A percentile compares a stretch with the other conserved stretches of the same genome.
Evolutionary conservation across 1,140 invertebrate species (phyloP).

Genomic region (Drosophila leontia): DNA sequence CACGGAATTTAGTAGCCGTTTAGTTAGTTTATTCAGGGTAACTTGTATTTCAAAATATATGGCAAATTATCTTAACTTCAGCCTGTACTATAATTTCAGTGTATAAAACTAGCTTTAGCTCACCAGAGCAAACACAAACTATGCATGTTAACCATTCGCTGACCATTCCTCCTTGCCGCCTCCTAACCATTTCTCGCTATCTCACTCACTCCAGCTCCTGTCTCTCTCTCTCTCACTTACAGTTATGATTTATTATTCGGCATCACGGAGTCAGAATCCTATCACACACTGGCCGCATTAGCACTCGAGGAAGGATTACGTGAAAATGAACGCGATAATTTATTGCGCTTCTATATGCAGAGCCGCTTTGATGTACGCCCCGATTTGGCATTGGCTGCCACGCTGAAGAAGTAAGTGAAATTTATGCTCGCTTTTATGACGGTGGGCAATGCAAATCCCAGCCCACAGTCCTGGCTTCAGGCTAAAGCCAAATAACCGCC

Average conservation of each 20-base stretch:
- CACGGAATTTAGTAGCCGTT: not conserved
- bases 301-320: constrained; percentile 92
- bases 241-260: constrained; percentile 96
- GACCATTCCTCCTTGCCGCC: not conserved
- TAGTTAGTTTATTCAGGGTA: too few relatives aligned
- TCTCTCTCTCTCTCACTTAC: constrained; percentile 51
- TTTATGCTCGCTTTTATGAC: constrained; percentile 83
- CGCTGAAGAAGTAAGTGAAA: constrained; percentile 88
- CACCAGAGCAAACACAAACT: constrained; percentile 33
- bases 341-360: constrained; percentile 91
- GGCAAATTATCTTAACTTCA: not conserved
- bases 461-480: not conserved
- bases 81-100: not conserved
- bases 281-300: constrained; percentile 89
- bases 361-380: constrained; percentile 88
- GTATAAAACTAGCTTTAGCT: constrained; percentile 16
- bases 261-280: constrained; percentile 94
- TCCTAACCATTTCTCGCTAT: not conserved
- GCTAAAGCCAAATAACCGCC: not conserved
- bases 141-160: constrained; percentile 34
- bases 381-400: constrained; percentile 87
- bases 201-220: constrained; percentile 29
- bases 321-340: constrained; percentile 91
- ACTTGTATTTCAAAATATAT: too few relatives aligned
- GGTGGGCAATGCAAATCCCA: constrained; percentile 44